phyloP scores from a whole-genome alignment of 2,888 invertebrate genomes.

The Calliscelio sp. region DNA sequence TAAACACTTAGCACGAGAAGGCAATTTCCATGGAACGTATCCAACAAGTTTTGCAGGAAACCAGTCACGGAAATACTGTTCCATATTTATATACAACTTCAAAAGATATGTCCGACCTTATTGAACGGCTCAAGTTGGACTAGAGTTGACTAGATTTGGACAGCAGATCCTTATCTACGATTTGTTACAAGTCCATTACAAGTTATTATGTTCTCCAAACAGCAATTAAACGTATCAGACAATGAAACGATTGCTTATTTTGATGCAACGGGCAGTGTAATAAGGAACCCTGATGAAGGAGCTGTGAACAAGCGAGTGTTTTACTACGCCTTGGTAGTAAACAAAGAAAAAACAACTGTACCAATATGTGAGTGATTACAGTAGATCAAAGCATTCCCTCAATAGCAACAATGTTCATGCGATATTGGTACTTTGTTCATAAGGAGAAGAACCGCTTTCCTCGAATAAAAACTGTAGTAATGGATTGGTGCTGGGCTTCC shows the following conservation, averaged over 20 bases:
- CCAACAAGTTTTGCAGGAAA: constrained; percentile 9
- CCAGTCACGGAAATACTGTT: not conserved
- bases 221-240: not conserved
- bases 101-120: constrained; percentile 14
- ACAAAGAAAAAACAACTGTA: constrained; percentile 7
- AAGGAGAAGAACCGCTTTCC: not conserved
- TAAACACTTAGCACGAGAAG: not conserved
- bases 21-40: not conserved
- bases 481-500: constrained; percentile 49
- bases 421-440: constrained; percentile 8
- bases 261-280: constrained; percentile 10
- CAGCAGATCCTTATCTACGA: not conserved
- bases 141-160: no score
- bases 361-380: constrained; percentile 36
- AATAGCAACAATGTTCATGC: constrained; percentile 9
- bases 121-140: not conserved
- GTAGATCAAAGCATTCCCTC: constrained; percentile 15
- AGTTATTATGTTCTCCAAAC: not conserved
- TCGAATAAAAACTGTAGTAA: constrained; percentile 23
- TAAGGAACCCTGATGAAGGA: not conserved
- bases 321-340: constrained; percentile 33
- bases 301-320: not conserved
- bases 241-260: constrained; percentile 9
- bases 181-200: not conserved
- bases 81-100: not conserved